Evolutionary conservation across 1,140 invertebrate species (phyloP).

Genomic region (Drosophila sucinea): DNA sequence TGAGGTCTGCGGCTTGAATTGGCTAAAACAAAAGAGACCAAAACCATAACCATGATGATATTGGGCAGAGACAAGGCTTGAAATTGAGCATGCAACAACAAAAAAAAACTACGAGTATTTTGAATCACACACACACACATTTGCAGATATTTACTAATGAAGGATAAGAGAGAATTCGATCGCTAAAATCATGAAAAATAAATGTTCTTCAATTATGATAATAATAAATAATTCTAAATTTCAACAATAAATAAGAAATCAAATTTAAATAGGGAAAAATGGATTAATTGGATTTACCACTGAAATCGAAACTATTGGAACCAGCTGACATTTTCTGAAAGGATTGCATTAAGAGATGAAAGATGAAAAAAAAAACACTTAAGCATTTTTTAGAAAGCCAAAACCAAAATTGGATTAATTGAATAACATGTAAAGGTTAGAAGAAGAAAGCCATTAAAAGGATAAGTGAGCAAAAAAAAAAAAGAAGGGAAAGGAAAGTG

Average conservation of each 20-base stretch:
- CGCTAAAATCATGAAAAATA: too few species aligned
- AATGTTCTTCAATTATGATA: too few species aligned
- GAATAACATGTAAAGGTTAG: neutral
- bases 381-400: neutral
- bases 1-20: constrained; percentile 1
- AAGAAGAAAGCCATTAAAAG: neutral
- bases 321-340: too few species aligned
- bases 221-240: too few species aligned
- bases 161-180: too few species aligned
- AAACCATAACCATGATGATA: constrained; percentile 1
- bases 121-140: too few species aligned
- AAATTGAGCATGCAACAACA: neutral
- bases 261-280: too few species aligned
- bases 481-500: neutral
- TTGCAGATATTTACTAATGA: too few species aligned
- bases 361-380: neutral
- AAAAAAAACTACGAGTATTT: neutral
- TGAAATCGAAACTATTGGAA: too few species aligned
- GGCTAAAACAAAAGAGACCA: constrained; percentile 8
- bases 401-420: constrained; percentile 5
- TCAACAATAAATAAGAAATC: too few species aligned
- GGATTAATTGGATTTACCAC: too few species aligned
- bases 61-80: neutral
- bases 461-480: neutral
- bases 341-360: neutral